Evolutionary conservation across 1,140 invertebrate genomes (phyloP), one percentile per base, ranked within the genome.

Genomic region (Schlechtendalia chinensis): DNA sequence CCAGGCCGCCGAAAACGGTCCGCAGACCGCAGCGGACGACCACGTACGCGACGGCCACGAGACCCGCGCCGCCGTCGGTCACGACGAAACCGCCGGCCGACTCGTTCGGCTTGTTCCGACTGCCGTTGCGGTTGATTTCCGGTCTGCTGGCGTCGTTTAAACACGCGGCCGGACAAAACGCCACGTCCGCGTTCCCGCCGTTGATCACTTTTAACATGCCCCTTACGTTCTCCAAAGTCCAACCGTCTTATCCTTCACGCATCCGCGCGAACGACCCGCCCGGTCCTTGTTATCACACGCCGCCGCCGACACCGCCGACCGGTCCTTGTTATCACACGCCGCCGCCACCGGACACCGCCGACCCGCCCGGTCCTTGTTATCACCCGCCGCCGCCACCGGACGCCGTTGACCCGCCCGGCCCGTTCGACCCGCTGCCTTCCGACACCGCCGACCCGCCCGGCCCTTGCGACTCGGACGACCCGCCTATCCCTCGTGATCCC

Each of bases 181-280:
- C 67, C 10, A 16, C 39, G 24, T 53, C 67, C 6, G 16, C n/a
- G 27, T 27, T 71, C 8, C 11, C 27, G 19, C 67, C 67, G 50
- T 50, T 53, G 53, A 11, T 71, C 27, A 71, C 6, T 71, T 10
- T 71, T 27, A 45, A 71, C 17, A 53, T 71, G 45, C 67, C 67
- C 24, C 17, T 71, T 19, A 53, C 67, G n/a, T n/a, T 71, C 6
- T 71, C 67, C 17, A 53, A 16, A 19, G 1, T 71, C 27, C 67
- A 71, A 39, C 27, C 16, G n/a, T n/a, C 2, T 14, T 29, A 32
- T 39, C 32, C 32, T 39, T 39, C n/a, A n/a, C n/a, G n/a, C n/a
- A n/a, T n/a, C n/a, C n/a, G n/a, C n/a, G n/a, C n/a, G n/a, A n/a
- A 39, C 8, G 8, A 39, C 32, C 32, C 32, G 32, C 8, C 8